Evolutionary conservation across 1,140 invertebrate genomes (phyloP).

Genomic region (Bathynomus jamesi): DNA sequence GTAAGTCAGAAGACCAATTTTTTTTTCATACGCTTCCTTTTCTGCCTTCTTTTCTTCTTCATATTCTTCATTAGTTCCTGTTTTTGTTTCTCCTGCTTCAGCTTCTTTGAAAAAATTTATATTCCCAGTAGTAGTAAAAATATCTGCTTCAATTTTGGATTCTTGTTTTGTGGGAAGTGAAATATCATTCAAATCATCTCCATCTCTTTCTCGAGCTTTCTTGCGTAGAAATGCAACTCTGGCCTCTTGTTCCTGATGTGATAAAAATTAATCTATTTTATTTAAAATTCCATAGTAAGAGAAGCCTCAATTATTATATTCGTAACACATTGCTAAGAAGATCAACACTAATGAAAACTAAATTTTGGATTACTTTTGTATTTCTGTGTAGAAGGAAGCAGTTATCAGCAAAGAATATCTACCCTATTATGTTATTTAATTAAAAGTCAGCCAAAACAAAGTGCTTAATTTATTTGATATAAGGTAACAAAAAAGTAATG

Average conservation of each 20-base stretch:
- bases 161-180: not conserved
- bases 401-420: too few species aligned
- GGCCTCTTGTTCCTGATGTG: slow-evolving; percentile 78
- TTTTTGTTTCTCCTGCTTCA: slow-evolving; percentile 56
- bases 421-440: too few species aligned
- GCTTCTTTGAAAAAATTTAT: slow-evolving; percentile 87
- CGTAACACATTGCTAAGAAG: too few species aligned
- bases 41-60: slow-evolving; percentile 85
- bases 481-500: too few species aligned
- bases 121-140: slow-evolving; percentile 50
- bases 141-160: slow-evolving; percentile 20
- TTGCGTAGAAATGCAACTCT: slow-evolving; percentile 64
- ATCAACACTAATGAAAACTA: too few species aligned
- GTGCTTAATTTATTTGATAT: too few species aligned
- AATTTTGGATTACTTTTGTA: too few species aligned
- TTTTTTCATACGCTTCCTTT: slow-evolving; percentile 93
- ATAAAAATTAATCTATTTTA: slow-evolving; percentile 11
- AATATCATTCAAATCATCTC: slow-evolving; percentile 38
- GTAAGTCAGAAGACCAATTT: slow-evolving; percentile 92
- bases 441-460: too few species aligned
- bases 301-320: too few species aligned
- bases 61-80: slow-evolving; percentile 67
- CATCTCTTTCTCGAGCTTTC: slow-evolving; percentile 52
- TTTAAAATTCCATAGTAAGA: not conserved
- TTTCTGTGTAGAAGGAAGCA: too few species aligned